Evolutionary conservation across 2,113 vertebrate genomes (phyloP).

Genomic region (Boleophthalmus pectinirostris): DNA sequence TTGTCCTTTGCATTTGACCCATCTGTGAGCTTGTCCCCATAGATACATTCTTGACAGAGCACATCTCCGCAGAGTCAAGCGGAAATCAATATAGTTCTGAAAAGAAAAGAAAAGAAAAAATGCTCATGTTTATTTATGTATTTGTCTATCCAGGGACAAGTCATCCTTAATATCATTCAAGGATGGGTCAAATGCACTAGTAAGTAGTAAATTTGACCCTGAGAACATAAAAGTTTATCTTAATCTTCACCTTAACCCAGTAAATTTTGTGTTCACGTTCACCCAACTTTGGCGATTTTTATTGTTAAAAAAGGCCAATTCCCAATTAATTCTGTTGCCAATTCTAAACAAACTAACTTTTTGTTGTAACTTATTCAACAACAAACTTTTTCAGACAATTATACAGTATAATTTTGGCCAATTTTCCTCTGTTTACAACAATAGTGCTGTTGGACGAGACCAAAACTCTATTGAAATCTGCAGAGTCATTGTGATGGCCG

Average conservation of each 20-base stretch:
- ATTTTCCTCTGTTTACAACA: background rate
- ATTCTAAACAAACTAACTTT: background rate
- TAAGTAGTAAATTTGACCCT: too few species aligned
- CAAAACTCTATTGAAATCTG: constrained; percentile 2
- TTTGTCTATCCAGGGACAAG: too few species aligned
- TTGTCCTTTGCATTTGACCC: too few species aligned
- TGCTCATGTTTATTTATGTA: too few species aligned
- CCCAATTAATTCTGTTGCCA: background rate
- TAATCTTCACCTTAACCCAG: background rate
- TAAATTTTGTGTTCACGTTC: background rate
- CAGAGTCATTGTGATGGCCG: constrained; percentile 2
- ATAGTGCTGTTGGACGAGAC: background rate
- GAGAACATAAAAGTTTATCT: background rate
- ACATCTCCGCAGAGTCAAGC: background rate
- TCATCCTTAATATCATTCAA: background rate
- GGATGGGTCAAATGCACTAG: background rate
- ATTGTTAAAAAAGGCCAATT: background rate
- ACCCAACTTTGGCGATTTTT: background rate
- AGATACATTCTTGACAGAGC: too few species aligned
- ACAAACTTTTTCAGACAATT: background rate
- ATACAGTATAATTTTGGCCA: background rate
- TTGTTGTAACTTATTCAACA: background rate
- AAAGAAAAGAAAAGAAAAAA: too few species aligned
- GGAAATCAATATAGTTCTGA: too few species aligned
- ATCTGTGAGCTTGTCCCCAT: too few species aligned